Evolutionary conservation across 2,797 vertebrate species (phyloP).

Genomic region (Acanthurus lineatus): DNA sequence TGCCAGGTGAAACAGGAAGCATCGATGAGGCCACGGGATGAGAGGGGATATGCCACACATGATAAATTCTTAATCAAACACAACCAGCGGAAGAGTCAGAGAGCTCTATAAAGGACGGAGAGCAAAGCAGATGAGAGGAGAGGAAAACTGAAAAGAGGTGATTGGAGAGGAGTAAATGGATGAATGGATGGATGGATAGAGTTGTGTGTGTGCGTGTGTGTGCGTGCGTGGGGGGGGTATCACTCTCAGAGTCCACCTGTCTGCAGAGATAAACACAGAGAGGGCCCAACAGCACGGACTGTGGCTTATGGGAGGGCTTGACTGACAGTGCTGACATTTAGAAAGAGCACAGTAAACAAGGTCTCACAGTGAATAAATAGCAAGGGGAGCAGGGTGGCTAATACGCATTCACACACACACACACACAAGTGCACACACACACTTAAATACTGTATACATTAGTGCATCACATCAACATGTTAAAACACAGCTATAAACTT

Average conservation of each 20-base stretch:
- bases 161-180: conserved; percentile 39
- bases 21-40: conserved; percentile 7
- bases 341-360: conserved; percentile 83
- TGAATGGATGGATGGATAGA: conserved; percentile 35
- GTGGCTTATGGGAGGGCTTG: conserved; percentile 76
- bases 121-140: conserved; percentile 24
- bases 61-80: conserved; percentile 42
- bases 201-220: conserved; percentile 30
- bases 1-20: conserved; percentile 18
- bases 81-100: conserved; percentile 12
- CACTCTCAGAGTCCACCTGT: conserved; percentile 73
- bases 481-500: conserved; percentile 23
- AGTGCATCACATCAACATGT: conserved; percentile 38
- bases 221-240: conserved; percentile 8
- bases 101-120: conserved; percentile 17
- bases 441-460: conserved; percentile 54
- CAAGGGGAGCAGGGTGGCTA: conserved; percentile 49
- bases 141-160: conserved; percentile 39
- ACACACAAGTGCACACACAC: conserved; percentile 35
- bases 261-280: conserved; percentile 80
- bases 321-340: conserved; percentile 87
- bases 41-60: conserved; percentile 18
- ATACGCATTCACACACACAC: conserved; percentile 36
- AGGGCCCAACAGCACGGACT: conserved; percentile 67
- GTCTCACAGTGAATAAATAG: conserved; percentile 80